A percentile compares a stretch with the other conserved stretches of the same genome.
Conservation (phyloP, 1,140 invertebrate species). For the Plectus sambesii region DNA sequence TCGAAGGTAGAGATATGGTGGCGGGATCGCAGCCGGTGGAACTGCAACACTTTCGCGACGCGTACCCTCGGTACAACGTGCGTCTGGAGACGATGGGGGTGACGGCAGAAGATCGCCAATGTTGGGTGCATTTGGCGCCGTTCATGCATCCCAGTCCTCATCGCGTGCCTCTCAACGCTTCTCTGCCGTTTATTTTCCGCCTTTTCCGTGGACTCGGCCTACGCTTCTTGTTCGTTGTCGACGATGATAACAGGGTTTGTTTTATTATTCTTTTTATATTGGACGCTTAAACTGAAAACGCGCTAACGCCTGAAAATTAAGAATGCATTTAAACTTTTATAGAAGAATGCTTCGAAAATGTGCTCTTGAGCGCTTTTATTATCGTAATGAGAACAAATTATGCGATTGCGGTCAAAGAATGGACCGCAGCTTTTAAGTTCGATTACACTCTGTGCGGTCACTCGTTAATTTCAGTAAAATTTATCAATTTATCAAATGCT, state of each 20-base stretch:
- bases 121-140: constrained; percentile 32
- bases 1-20: constrained; percentile 53
- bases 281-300: background rate
- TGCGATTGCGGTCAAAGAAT: constrained; percentile 15
- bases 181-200: constrained; percentile 74
- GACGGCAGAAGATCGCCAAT: constrained; percentile 23
- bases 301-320: background rate
- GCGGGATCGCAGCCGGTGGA: constrained; percentile 54
- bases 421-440: background rate
- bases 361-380: background rate
- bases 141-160: constrained; percentile 43
- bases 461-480: constrained; percentile 15
- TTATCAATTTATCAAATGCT: background rate
- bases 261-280: constrained; percentile 10
- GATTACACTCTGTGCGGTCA: constrained; percentile 8
- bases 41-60: constrained; percentile 68
- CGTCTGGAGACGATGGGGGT: constrained; percentile 21
- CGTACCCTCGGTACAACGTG: constrained; percentile 87
- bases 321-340: background rate
- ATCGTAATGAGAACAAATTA: constrained; percentile 13
- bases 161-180: constrained; percentile 52
- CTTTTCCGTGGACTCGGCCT: constrained; percentile 86
- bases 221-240: constrained; percentile 81
- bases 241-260: constrained; percentile 71
- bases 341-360: background rate